phyloP scores from a whole-genome alignment of 2,888 invertebrate genomes.

The Iphiclides podalirius region DNA sequence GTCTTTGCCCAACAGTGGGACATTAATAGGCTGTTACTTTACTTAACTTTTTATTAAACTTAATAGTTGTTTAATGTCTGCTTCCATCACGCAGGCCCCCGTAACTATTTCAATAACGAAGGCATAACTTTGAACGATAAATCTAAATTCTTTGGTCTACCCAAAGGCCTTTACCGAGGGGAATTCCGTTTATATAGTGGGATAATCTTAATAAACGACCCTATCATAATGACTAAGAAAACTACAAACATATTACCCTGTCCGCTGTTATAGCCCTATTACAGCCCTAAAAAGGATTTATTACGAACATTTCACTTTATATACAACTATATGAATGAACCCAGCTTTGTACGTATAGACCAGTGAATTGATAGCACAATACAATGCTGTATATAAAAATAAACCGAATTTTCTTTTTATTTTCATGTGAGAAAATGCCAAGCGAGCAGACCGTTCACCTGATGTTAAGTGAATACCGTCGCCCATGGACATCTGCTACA shows the following conservation, averaged over 20 bases:
- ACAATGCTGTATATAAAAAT: too few species aligned
- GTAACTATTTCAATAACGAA: slow-evolving; percentile 17
- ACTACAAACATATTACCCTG: slow-evolving; percentile 40
- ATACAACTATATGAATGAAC: too few species aligned
- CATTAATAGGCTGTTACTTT: too few species aligned
- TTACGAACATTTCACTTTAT: slow-evolving; percentile 22
- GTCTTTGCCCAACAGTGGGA: too few species aligned
- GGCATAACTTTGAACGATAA: slow-evolving; percentile 10
- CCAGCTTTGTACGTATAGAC: too few species aligned
- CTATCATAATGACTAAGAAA: slow-evolving; percentile 38
- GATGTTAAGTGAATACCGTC: too few species aligned
- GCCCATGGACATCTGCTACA: too few species aligned
- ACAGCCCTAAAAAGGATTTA: slow-evolving; percentile 40
- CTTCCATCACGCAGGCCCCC: background rate
- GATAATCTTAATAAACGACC: slow-evolving; percentile 49
- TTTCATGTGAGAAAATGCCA: too few species aligned
- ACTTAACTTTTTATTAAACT: too few species aligned
- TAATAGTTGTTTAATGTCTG: background rate
- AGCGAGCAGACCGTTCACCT: too few species aligned
- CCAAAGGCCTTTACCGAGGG: slow-evolving; percentile 29
- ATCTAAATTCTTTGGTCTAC: slow-evolving; percentile 17
- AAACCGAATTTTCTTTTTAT: too few species aligned
- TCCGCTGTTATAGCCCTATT: slow-evolving; percentile 38
- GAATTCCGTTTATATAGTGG: slow-evolving; percentile 31
- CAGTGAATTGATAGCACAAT: too few species aligned